Evolutionary conservation across 2,888 invertebrate species (phyloP).

Genomic region (Salticus scenicus): DNA sequence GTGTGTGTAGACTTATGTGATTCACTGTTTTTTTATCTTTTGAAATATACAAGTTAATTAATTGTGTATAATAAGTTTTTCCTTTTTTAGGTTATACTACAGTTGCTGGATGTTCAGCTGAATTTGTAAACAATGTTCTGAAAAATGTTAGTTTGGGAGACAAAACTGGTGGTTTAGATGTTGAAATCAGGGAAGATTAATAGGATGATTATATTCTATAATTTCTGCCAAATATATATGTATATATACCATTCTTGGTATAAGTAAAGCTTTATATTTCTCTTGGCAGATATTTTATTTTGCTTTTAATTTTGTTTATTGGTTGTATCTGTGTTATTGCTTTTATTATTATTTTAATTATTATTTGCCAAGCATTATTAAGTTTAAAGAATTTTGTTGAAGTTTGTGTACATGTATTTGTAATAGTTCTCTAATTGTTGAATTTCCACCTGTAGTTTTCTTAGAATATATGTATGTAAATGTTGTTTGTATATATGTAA

Average conservation of each 20-base stretch:
- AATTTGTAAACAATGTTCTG: conserved; percentile 93
- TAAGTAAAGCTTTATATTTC: no score
- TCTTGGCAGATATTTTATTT: neutral
- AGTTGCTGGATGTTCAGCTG: conserved; percentile 93
- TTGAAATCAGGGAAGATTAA: neutral
- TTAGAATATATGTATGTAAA: neutral
- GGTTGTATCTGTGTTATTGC: neutral
- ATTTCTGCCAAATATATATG: neutral
- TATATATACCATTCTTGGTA: no score
- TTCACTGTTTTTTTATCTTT: no score
- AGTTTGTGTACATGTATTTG: no score
- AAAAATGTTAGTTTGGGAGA: conserved; percentile 89
- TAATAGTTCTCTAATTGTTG: neutral
- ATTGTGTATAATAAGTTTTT: no score
- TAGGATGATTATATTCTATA: neutral
- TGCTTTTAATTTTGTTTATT: neutral
- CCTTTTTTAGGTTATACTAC: conserved; percentile 34
- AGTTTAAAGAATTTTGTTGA: no score
- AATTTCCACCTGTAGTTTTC: neutral
- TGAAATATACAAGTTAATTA: no score
- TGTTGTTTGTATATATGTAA: conserved; percentile 8
- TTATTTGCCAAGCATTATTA: no score
- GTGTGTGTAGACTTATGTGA: no score
- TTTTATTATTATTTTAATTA: neutral
- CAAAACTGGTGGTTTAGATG: conserved; percentile 81